Base-by-base conservation (phyloP, 1,140 invertebrate genomes). In the Chelonus insularis region DNA sequence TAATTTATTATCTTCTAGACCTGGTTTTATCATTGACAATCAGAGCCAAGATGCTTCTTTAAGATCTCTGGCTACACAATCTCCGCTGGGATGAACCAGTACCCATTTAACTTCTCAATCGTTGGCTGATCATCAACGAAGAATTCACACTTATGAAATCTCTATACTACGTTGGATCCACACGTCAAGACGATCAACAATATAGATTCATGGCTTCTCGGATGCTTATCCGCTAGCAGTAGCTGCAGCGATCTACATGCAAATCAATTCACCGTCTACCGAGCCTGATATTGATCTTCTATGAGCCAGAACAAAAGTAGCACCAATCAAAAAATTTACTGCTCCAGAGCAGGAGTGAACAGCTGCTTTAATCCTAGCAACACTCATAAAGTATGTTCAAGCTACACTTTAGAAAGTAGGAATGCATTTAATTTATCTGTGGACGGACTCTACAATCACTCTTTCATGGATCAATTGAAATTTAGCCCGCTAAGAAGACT, bases 121-220 rank as follows among this genome's bases (percentile, higher is more conserved):
- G 23, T 16, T 66, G 60, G 63, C 2, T 48, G 4, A 8, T 3
- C 0, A 56, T 66, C 9, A 60, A 39, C 43, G 29, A 63, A 34
- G 37, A 62, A 11, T 29, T 66, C 11, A 52, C n/a, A 9, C 25
- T 32, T 36, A 51, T 34, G 62, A 54, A n/a, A 0, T 71, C 21
- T 58, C 50, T 23, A 47, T n/a, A n/a, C n/a, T n/a, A 6, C 45
- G 69, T 5, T 69, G 65, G 41, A 7, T 65, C 8, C 34, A 54
- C 9, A 62, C 51, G 1, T 14, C 6, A 0, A 41, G 18, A 1
- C 5, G 60, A 6, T 58, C 61, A 56, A 36, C 18, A 4, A 9
- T 65, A 5, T 45, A 70, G 56, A 8, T 71, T n/a, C 69, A 70
- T 34, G 63, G 67, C 66, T 5, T 71, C 66, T 2, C 62, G 66